Conservation (phyloP, 1,140 invertebrate species). For the Eufriesea mexicana region DNA sequence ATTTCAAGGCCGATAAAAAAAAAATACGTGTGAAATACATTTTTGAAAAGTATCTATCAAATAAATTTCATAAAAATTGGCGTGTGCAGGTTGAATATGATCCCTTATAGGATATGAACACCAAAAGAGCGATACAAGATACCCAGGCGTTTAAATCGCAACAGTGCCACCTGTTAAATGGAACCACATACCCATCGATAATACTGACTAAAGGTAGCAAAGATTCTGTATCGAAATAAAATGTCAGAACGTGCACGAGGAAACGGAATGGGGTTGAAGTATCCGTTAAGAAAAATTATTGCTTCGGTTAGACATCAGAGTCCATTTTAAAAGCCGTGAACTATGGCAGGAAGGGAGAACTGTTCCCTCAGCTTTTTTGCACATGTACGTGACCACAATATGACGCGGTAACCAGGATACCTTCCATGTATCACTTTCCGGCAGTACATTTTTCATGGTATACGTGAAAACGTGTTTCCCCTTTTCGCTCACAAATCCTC, state of each 20-base stretch:
- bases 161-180: background rate
- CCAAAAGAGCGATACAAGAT: background rate
- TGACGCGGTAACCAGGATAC: slow-evolving; percentile 9
- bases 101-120: too few species aligned
- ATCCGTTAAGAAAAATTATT: slow-evolving; percentile 57
- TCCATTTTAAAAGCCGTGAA: slow-evolving; percentile 10
- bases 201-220: background rate
- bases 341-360: slow-evolving; percentile 21
- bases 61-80: too few species aligned
- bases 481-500: slow-evolving; percentile 35
- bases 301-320: slow-evolving; percentile 35
- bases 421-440: slow-evolving; percentile 50
- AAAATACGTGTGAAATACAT: too few species aligned
- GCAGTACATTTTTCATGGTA: slow-evolving; percentile 51
- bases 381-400: slow-evolving; percentile 53
- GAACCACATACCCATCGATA: slow-evolving; percentile 2
- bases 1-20: too few species aligned
- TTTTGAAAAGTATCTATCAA: too few species aligned
- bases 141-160: background rate
- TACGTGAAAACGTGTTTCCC: slow-evolving; percentile 1
- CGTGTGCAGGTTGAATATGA: too few species aligned
- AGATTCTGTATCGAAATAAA: slow-evolving; percentile 7
- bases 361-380: slow-evolving; percentile 15
- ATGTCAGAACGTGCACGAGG: background rate
- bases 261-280: slow-evolving; percentile 10